Percentiles rank a stretch among this genome's conserved stretches.
Conservation (phyloP, 2,797 vertebrate species). For the Dermochelys coriacea region DNA sequence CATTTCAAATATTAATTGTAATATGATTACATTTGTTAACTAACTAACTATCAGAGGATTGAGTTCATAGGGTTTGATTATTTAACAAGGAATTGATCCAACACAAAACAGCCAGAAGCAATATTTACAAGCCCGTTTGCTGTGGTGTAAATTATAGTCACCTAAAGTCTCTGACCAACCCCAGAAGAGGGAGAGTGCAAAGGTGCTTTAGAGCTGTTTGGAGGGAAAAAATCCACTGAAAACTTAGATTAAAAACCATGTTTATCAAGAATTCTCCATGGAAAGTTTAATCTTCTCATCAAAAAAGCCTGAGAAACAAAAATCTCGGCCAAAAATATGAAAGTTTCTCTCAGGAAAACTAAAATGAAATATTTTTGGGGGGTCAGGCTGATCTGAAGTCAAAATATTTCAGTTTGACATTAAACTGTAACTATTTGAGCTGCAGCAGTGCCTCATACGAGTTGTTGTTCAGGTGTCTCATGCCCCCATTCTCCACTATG, state of each 20-base stretch:
- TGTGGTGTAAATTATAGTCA: background rate
- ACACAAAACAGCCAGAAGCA: background rate
- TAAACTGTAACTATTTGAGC: background rate
- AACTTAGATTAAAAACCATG: background rate
- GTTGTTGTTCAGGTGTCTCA: too few species aligned
- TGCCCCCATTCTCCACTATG: too few species aligned
- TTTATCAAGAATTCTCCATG: background rate
- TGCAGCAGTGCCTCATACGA: background rate
- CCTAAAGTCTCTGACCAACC: too few species aligned
- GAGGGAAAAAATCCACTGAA: background rate
- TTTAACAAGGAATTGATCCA: conserved; percentile 16
- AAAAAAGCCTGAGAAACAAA: background rate
- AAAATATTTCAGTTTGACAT: background rate
- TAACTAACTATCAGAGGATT: background rate
- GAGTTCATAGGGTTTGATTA: background rate
- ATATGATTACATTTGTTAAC: background rate
- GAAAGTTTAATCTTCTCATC: background rate
- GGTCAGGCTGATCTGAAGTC: background rate
- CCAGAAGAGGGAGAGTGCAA: too few species aligned
- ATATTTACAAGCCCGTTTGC: background rate
- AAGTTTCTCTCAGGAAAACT: background rate
- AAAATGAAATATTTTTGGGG: background rate
- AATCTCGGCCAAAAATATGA: background rate
- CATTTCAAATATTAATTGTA: conserved; percentile 7
- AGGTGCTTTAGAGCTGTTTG: background rate